Evolutionary conservation across 2,888 invertebrate species (phyloP), one percentile per base, ranked within the genome.

Genomic region (Limnephilus auricula): DNA sequence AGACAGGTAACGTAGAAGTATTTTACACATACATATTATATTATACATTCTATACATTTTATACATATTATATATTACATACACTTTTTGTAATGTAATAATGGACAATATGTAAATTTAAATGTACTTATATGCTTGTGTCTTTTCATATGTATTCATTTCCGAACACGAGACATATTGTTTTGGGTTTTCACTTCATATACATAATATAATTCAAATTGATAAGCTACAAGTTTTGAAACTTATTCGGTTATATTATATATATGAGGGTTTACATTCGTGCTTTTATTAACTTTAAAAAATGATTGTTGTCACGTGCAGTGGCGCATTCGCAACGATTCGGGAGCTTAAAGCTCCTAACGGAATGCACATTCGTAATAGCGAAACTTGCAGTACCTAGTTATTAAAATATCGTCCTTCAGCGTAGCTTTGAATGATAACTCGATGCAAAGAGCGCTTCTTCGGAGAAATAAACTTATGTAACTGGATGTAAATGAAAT

Each of bases 391-490:
- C 40, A 40, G 40, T 13, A 34, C n/a, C 34, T 34, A 10, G 37
- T 84, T 84, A 84, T 84, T 84, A 84, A 84, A 84, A 84, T 84
- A 40, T 84, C 45, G 40, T 84, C 40, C 30, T 37, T 84, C 84
- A 45, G n/a, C 25, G 25, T 13, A 84, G 45, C 13, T 84, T 12
- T 45, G 45, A 84, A 84, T 45, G 34, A 84, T 84, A n/a, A n/a
- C 45, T 37, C 18, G 82, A 10, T 15, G 15, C 18, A 5, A 15
- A 32, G 4, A 80, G 30, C 12, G 31, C 25, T 65, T 65, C 25
- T 65, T 25, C n/a, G 6, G 25, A 65, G 6, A 65, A 65, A 25
- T 5, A 5, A 25, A 18, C 25, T 18, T 65, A 25, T 0, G 25
- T 65, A 4, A 25, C 65, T 65, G 25, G 5, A 65, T 25, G 5